Evolutionary conservation across 1,140 invertebrate genomes (phyloP), one percentile per base, ranked within the genome.

Genomic region (Glossosoma conforme): DNA sequence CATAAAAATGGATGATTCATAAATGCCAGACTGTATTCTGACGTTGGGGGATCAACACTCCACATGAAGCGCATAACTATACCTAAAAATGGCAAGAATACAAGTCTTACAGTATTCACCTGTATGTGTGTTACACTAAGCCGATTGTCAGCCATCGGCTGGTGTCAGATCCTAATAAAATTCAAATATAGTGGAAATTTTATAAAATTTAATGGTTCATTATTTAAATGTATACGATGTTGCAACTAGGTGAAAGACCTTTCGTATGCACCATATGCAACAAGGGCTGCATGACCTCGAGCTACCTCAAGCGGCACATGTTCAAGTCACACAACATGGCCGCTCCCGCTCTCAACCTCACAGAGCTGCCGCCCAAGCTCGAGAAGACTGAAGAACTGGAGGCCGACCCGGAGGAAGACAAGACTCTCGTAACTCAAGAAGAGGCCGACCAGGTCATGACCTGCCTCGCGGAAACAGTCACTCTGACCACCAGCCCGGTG

Each of bases 221-320:
- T 37, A 37, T 8, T 37, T 13, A 13, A 44, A 44, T 35, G 5
- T 44, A 30, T 6, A 37, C 40, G 2, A 14, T 32, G 10, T 32
- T 57, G 63, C n/a, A n/a, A n/a, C 32, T 63, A 70, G 74, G 72
- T 41, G 70, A 74, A 61, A 72, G 70, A 52, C 72, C 74, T 2
- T 75, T 69, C 50, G 66, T 68, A 40, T 78, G 76, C 52, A 61
- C 61, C 0, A 61, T 66, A 4, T 78, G 75, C 59, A 60, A 65
- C 8, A 65, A 68, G 37, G 69, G 64, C 44, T 77, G 71, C 55
- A 62, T 66, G 17, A 67, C 65, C 3, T 68, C 67, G 42, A 60
- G 61, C 3, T 64, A 68, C 42, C 56, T 72, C 18, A 57, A 61
- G 9, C 67, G 65, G 56, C 70, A 73, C 38, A 32, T 69, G 43